Percentiles rank a stretch among this genome's conserved stretches.
These are phyloP conservation scores for Globodera rostochiensis DNA, from an alignment of 1,140 invertebrate species.

Conservation along the genomic window DNA sequence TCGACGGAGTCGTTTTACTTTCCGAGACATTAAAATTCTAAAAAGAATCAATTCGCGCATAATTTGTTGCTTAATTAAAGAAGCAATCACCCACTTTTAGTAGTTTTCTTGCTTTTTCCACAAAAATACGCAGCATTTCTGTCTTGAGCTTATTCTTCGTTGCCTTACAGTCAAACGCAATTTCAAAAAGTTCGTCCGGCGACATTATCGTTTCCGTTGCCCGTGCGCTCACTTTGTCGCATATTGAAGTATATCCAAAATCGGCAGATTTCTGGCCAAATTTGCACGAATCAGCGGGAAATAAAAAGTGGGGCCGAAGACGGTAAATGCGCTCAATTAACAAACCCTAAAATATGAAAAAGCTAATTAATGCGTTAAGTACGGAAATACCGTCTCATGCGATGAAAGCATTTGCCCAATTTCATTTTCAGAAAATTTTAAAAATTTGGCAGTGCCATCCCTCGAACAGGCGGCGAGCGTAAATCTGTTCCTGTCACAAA, in stretches of 20 bases:
- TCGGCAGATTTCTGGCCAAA: constrained; percentile 5
- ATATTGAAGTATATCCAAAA: constrained; percentile 31
- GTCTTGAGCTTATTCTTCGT: not conserved
- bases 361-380: not conserved
- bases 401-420: constrained; percentile 30
- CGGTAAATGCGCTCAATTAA: constrained; percentile 13
- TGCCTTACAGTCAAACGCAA: constrained; percentile 11
- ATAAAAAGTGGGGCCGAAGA: not conserved
- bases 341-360: not conserved
- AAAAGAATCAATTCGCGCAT: not conserved
- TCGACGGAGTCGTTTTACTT: not conserved
- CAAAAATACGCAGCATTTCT: constrained; percentile 22
- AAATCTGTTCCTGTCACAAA: constrained; percentile 20
- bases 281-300: not conserved
- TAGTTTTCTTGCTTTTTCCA: constrained; percentile 1
- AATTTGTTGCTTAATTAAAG: not conserved
- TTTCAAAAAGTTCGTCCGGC: constrained; percentile 6
- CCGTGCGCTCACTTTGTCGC: not conserved
- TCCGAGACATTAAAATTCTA: not conserved
- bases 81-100: not conserved
- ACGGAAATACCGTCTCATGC: constrained; percentile 28
- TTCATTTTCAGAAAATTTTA: constrained; percentile 28
- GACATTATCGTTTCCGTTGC: constrained; percentile 3
- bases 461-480: constrained; percentile 32
- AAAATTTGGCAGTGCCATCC: constrained; percentile 21